A percentile compares a stretch with the other conserved stretches of the same genome.
phyloP scores from a whole-genome alignment of 2,888 invertebrate species.

The Mythimna vitellina region DNA sequence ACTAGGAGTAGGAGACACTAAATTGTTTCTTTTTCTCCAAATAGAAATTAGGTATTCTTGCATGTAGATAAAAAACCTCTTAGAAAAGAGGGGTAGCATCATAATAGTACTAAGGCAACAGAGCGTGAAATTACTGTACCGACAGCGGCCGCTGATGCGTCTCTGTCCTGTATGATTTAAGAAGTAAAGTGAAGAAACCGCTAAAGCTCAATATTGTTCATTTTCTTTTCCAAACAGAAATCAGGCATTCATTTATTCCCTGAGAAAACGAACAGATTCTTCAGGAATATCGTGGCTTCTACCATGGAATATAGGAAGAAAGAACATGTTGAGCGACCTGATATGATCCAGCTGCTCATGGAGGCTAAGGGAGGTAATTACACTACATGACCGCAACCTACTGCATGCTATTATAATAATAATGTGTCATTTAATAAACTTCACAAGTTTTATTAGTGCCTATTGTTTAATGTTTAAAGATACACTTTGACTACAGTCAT shows the following conservation, averaged over 20 bases:
- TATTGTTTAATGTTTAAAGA: too few relatives aligned
- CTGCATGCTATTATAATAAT: background rate
- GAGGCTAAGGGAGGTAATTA: conserved; percentile 81
- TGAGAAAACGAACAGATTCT: conserved; percentile 68
- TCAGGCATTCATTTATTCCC: conserved; percentile 71
- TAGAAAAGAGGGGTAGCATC: too few relatives aligned
- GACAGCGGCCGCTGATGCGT: too few relatives aligned
- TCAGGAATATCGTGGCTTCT: conserved; percentile 70
- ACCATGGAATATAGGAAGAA: conserved; percentile 86
- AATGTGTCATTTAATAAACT: background rate
- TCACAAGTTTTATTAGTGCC: background rate
- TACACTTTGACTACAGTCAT: too few relatives aligned
- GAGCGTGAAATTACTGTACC: too few relatives aligned
- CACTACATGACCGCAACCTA: background rate
- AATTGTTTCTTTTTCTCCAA: background rate
- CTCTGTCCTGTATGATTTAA: too few relatives aligned
- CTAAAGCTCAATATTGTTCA: too few relatives aligned
- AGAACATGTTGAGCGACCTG: conserved; percentile 86
- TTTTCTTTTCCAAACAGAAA: conserved; percentile 65
- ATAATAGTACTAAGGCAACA: too few relatives aligned
- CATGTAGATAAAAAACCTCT: too few relatives aligned
- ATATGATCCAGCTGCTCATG: conserved; percentile 91
- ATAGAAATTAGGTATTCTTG: too few relatives aligned
- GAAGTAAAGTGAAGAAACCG: background rate
- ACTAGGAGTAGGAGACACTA: background rate